Evolutionary conservation across 2,113 vertebrate genomes (phyloP).

Genomic region (Campylomormyrus tamandua): DNA sequence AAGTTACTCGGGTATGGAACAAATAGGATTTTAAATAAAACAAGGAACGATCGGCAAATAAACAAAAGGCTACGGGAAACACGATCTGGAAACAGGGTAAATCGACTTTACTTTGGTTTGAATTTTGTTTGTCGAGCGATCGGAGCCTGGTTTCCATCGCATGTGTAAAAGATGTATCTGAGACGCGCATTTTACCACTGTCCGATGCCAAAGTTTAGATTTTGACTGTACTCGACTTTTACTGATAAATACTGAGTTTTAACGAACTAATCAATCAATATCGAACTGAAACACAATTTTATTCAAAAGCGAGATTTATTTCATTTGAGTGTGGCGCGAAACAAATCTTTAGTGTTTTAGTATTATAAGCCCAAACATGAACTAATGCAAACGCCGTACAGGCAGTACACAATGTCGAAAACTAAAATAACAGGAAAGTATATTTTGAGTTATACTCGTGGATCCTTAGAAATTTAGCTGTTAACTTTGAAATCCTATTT

Average conservation of each 20-base stretch:
- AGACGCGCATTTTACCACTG: neutral
- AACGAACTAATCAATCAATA: neutral
- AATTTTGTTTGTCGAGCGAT: neutral
- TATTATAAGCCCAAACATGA: neutral
- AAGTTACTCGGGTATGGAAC: slow-evolving; percentile 27
- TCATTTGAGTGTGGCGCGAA: neutral
- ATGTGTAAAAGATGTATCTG: neutral
- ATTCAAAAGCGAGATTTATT: neutral
- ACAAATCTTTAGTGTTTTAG: neutral
- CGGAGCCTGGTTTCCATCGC: neutral
- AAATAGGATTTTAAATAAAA: slow-evolving; percentile 2
- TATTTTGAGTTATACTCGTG: neutral
- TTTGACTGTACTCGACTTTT: neutral
- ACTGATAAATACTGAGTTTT: neutral
- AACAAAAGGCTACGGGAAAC: neutral
- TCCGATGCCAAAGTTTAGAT: neutral
- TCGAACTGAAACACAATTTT: neutral
- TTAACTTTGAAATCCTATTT: neutral
- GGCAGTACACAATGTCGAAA: neutral
- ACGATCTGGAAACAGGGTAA: slow-evolving; percentile 11
- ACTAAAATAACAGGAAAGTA: neutral
- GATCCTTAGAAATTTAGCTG: neutral
- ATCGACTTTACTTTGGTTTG: neutral
- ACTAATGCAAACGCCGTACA: neutral
- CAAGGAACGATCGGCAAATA: neutral